Base-by-base conservation (phyloP, 2,888 invertebrate genomes). In the Eugnorisma glareosa region DNA sequence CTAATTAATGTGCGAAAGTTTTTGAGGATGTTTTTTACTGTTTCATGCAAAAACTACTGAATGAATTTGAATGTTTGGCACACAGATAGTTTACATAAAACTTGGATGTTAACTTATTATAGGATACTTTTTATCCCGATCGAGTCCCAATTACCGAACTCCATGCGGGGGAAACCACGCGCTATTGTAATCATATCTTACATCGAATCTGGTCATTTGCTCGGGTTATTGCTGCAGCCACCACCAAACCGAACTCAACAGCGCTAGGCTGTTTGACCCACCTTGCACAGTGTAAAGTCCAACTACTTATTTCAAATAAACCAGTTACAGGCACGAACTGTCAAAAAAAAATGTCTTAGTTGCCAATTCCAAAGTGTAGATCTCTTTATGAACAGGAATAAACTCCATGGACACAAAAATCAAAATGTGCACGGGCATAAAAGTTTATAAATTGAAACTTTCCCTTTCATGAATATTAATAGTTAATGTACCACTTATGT, bases 401-500 rank as follows among this genome's bases (percentile, higher is more conserved):
- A 31, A 24, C 31, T 31, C 59, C 8, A 59, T 18, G 57, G 28
- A 59, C 21, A 59, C 21, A 18, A 10, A 59, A 31, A 31, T 54
- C 31, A 21, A 59, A 40, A 37, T 63, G 7, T 3, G n/a, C 37
- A 24, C 7, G 24, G 5, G 37, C n/a, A 13, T 31, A 31, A 3
- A 43, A 45, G 18, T 54, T 21, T 57, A n/a, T 43, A 69, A n/a
- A 37, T 69, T 59, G 21, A 40, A 48, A 37, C 70, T 40, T 79
- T 69, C 15, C 31, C 45, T 37, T 31, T 45, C n/a, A 40, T 40
- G 21, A 57, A 21, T 35, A 28, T 18, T n/a, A 31, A 57, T 31
- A 21, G 28, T 4, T 40, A 40, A 21, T 35, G 31, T 21, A 15
- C 21, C 63, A 77, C 54, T 61, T 43, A 51, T n/a, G 31, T 79